Evolutionary conservation across 1,140 invertebrate species (phyloP), one percentile per base, ranked within the genome.

Genomic region (Chionoecetes opilio): DNA sequence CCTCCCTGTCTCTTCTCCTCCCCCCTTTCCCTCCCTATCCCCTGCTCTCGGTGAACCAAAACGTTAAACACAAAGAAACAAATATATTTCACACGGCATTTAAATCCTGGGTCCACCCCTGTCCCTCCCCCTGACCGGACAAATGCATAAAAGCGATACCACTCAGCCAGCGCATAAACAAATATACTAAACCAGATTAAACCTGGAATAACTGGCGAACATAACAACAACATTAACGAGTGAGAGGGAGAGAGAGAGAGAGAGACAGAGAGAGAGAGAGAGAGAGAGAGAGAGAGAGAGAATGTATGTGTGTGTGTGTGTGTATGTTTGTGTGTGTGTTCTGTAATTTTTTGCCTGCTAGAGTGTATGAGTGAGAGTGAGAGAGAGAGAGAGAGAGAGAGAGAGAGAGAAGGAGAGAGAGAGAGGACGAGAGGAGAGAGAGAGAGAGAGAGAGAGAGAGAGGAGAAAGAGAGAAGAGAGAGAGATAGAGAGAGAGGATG

Each of bases 221-320:
- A 75, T 75, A 75, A 75, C 63, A 75, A 75, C 63, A 75, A 75
- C 63, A 75, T 75, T 75, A 75, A 26, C 63, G 63, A n/a, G 63
- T n/a, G 63, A 75, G 63, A 75, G 63, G n/a, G 63, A 75, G n/a
- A 75, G 63, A 75, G 63, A 75, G 63, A 75, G 63, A 75, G 63
- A 75, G 63, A 75, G 63, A 75, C 21, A 75, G 63, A 75, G 63
- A 75, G 63, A 75, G 63, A 75, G 63, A 75, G 63, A 75, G 63
- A 75, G 63, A 75, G 63, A 75, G 63, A 75, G 63, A 75, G 63
- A 89, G 87, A 89, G 35, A 35, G 34, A 89, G n/a, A n/a, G n/a
- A n/a, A n/a, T n/a, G n/a, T n/a, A n/a, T n/a, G n/a, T n/a, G n/a
- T n/a, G n/a, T n/a, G n/a, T n/a, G n/a, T n/a, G n/a, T n/a, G n/a